Conservation (phyloP, 1,140 invertebrate species). For the Coenobita brevimanus region DNA sequence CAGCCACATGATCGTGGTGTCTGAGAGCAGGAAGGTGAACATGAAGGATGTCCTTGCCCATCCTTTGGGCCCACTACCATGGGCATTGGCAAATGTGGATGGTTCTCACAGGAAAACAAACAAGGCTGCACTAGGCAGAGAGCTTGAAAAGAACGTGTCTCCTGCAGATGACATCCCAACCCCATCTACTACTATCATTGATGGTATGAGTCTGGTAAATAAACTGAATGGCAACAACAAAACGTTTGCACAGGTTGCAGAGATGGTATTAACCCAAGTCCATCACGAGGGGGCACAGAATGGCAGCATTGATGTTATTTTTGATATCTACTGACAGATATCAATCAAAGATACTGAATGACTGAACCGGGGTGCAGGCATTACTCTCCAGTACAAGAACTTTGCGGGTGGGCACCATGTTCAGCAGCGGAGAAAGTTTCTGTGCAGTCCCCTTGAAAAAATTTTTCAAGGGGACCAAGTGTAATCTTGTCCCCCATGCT, state of each 20-base stretch:
- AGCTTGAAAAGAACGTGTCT: conserved; percentile 5
- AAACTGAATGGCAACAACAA: conserved; percentile 18
- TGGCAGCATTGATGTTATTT: neutral
- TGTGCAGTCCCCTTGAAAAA: too few relatives aligned
- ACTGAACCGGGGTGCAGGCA: neutral
- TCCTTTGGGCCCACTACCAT: neutral
- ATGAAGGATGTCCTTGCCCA: neutral
- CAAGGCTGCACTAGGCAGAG: neutral
- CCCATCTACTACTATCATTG: neutral
- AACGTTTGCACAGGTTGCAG: neutral
- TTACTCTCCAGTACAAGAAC: too few relatives aligned
- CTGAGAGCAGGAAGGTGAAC: neutral
- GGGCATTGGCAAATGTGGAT: conserved; percentile 18
- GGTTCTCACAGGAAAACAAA: neutral
- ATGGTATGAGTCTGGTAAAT: neutral
- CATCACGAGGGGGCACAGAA: neutral
- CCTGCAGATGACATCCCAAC: neutral
- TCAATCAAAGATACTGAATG: conserved; percentile 19
- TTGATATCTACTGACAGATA: neutral
- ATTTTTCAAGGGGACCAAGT: too few relatives aligned
- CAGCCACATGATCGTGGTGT: neutral
- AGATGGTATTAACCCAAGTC: neutral
- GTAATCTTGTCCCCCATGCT: too few relatives aligned
- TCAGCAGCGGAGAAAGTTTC: too few relatives aligned
- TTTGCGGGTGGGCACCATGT: too few relatives aligned